Evolutionary conservation across 1,140 invertebrate species (phyloP).

Genomic region (Lutraria rhynchaena): DNA sequence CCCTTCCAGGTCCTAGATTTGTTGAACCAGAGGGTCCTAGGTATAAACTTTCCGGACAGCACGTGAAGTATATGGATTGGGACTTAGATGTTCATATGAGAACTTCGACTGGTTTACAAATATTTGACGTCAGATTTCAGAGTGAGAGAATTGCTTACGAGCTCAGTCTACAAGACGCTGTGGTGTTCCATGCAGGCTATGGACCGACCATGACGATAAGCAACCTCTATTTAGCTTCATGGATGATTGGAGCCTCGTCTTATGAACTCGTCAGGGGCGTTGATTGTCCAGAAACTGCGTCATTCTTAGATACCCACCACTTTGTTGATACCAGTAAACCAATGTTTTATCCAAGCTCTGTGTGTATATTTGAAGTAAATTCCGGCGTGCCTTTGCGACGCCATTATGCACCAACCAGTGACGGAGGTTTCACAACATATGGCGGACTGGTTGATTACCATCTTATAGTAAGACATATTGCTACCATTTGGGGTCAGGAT

Average conservation of each 20-base stretch:
- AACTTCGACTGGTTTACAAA: constrained; percentile 70
- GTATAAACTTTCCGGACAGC: constrained; percentile 71
- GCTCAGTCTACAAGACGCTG: constrained; percentile 77
- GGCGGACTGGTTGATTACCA: constrained; percentile 73
- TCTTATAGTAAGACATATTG: constrained; percentile 76
- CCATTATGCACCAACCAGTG: constrained; percentile 66
- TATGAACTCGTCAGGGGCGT: constrained; percentile 75
- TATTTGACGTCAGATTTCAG: constrained; percentile 77
- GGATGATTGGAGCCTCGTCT: constrained; percentile 71
- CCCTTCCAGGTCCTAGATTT: constrained; percentile 69
- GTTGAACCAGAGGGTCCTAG: constrained; percentile 74
- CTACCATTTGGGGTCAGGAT: constrained; percentile 76
- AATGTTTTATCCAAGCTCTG: constrained; percentile 65
- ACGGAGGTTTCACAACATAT: constrained; percentile 63
- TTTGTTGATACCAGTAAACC: constrained; percentile 66
- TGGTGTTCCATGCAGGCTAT: constrained; percentile 76
- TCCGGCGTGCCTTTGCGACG: constrained; percentile 73
- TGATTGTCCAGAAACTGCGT: constrained; percentile 76
- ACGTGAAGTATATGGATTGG: constrained; percentile 77
- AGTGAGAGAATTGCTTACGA: constrained; percentile 77
- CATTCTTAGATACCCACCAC: constrained; percentile 70
- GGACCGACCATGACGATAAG: constrained; percentile 66
- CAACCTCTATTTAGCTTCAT: constrained; percentile 71
- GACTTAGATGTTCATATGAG: constrained; percentile 74
- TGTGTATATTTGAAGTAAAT: constrained; percentile 79